Conservation (phyloP, 2,797 vertebrate species). For the Brachyalestes nurse region DNA sequence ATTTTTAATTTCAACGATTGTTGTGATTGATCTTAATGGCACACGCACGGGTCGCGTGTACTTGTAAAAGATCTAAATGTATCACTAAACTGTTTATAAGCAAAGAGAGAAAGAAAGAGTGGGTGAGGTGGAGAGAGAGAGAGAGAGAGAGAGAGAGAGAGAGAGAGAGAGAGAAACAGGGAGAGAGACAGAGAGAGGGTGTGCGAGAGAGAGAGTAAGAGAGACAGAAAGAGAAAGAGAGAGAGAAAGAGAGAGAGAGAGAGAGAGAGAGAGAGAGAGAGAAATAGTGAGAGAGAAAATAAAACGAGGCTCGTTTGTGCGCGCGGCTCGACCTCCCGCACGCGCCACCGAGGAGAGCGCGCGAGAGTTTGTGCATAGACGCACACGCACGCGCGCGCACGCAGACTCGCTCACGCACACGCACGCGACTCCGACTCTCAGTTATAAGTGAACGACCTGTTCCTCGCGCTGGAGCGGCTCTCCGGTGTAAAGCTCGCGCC, state of each 20-base stretch:
- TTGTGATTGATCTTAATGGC: no score
- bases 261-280: background rate
- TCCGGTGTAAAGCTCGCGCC: constrained; percentile 63
- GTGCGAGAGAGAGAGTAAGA: no score
- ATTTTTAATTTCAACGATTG: no score
- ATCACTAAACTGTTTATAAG: background rate
- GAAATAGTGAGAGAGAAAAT: constrained; percentile 5
- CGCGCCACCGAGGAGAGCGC: constrained; percentile 60
- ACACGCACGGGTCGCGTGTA: no score
- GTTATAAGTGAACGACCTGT: constrained; percentile 86
- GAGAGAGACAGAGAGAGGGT: no score
- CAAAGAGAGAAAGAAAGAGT: no score
- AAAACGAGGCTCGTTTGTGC: constrained; percentile 59
- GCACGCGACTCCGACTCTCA: constrained; percentile 71
- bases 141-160: no score
- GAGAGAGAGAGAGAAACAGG: no score
- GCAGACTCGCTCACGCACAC: constrained; percentile 64
- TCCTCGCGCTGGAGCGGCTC: constrained; percentile 82
- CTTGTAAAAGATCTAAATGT: background rate
- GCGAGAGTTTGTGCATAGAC: constrained; percentile 5
- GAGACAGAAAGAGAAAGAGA: no score
- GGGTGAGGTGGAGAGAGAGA: no score
- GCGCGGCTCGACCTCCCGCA: constrained; percentile 50
- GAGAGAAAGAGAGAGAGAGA: background rate
- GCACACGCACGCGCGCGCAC: constrained; percentile 45